Conservation (phyloP, 2,888 invertebrate species). For the Caenorhabditis zanzibari region DNA sequence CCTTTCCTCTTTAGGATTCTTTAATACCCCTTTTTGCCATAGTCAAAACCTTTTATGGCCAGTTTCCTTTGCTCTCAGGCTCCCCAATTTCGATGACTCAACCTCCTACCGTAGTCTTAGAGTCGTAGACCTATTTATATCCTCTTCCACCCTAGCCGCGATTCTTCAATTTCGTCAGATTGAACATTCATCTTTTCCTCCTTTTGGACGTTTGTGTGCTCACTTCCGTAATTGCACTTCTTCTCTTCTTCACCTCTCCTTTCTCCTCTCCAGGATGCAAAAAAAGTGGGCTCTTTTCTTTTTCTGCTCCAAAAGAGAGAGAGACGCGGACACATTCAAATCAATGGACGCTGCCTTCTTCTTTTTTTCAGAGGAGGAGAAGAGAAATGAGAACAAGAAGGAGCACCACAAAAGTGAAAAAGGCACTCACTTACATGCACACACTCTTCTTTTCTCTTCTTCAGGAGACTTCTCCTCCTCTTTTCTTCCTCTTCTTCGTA, state of each 20-base stretch:
- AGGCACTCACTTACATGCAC: constrained; percentile 34
- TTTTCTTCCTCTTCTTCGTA: not conserved
- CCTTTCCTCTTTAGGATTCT: no score
- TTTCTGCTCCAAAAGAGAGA: not conserved
- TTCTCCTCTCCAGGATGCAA: constrained; percentile 4
- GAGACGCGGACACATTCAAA: constrained; percentile 28
- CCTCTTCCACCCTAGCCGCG: no score
- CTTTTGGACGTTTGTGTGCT: not conserved
- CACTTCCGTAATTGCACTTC: constrained; percentile 43
- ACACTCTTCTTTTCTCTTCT: not conserved
- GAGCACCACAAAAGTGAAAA: constrained; percentile 27
- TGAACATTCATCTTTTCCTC: constrained; percentile 1
- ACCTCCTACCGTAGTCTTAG: no score
- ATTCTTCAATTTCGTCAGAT: no score
- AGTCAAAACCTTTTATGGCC: no score
- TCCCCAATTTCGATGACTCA: no score
- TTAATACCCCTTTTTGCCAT: no score
- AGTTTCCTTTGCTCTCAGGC: no score
- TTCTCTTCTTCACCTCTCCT: constrained; percentile 1
- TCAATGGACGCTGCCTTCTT: constrained; percentile 41
- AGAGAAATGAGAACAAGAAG: constrained; percentile 3
- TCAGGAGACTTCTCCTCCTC: not conserved
- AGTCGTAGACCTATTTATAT: no score
- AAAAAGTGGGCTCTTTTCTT: constrained; percentile 14
- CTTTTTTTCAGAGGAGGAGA: not conserved